Evolutionary conservation across 2,888 invertebrate species (phyloP).

Genomic region (Geotrupes spiniger): DNA sequence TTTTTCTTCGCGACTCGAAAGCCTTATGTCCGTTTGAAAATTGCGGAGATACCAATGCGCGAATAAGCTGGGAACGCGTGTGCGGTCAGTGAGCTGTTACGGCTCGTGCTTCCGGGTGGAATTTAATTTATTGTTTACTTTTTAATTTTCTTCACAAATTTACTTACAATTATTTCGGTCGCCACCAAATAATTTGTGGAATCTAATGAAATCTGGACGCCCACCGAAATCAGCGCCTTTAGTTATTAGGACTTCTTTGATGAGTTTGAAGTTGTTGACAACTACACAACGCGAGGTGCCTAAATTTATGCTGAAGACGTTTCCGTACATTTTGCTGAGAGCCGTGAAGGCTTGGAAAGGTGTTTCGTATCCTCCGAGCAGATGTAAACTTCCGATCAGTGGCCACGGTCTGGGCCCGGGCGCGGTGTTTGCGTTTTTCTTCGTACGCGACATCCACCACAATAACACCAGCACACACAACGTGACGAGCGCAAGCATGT

Average conservation of each 20-base stretch:
- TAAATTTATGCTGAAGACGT: conserved; percentile 67
- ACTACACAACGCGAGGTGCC: conserved; percentile 70
- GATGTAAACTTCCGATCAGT: conserved; percentile 68
- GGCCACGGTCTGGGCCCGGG: conserved; percentile 70
- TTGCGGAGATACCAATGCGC: conserved; percentile 33
- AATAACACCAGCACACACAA: conserved; percentile 44
- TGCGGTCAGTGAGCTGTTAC: conserved; percentile 23
- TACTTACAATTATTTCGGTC: conserved; percentile 85
- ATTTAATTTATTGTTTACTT: conserved; percentile 6
- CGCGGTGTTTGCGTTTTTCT: conserved; percentile 44
- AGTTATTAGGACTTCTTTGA: conserved; percentile 73
- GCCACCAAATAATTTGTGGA: conserved; percentile 79
- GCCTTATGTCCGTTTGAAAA: conserved; percentile 24
- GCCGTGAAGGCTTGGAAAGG: conserved; percentile 72
- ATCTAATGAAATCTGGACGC: conserved; percentile 76
- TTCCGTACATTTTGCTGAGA: conserved; percentile 67
- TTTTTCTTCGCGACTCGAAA: too few relatives aligned
- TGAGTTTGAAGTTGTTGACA: conserved; percentile 69
- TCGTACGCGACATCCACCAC: conserved; percentile 36
- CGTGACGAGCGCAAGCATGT: conserved; percentile 46
- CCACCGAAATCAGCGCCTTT: conserved; percentile 82
- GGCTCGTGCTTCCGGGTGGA: conserved; percentile 20
- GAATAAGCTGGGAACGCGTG: conserved; percentile 29
- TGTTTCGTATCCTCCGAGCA: conserved; percentile 60
- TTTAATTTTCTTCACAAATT: not conserved